These are phyloP conservation scores for Brachionus rotundiformis DNA, from an alignment of 1,140 invertebrate genomes.

Conservation along the genomic window DNA sequence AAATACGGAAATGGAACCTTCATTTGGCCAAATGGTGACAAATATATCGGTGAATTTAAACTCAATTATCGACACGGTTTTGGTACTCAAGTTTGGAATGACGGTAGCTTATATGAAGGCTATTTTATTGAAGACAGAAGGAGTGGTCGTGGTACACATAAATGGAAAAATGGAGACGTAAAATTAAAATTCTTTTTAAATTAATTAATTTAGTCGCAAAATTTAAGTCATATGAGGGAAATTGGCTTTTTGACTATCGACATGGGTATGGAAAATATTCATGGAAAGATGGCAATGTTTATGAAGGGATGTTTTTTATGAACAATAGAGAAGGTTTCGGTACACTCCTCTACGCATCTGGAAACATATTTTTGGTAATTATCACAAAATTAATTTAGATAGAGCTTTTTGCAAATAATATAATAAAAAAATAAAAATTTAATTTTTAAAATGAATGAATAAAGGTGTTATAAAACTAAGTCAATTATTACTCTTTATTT, in stretches of 20 bases:
- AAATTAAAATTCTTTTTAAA: conserved; percentile 15
- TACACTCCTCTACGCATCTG: conserved; percentile 58
- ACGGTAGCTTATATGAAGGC: conserved; percentile 60
- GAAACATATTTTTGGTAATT: conserved; percentile 61
- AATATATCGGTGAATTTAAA: conserved; percentile 60
- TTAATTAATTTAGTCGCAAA: background rate
- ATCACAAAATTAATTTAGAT: too few species aligned
- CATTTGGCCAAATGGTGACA: conserved; percentile 62
- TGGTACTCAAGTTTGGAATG: conserved; percentile 62
- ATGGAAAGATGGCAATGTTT: conserved; percentile 59
- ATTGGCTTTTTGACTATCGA: conserved; percentile 61
- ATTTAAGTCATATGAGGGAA: conserved; percentile 60
- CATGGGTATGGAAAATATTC: conserved; percentile 61
- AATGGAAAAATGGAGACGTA: conserved; percentile 57
- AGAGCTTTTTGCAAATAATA: too few species aligned
- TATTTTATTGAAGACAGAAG: conserved; percentile 59
- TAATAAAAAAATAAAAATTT: too few species aligned
- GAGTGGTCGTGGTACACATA: conserved; percentile 59
- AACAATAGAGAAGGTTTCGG: conserved; percentile 64
- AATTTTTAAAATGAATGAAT: too few species aligned
- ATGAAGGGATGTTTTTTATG: conserved; percentile 61
- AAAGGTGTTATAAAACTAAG: too few species aligned
- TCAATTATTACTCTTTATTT: too few species aligned
- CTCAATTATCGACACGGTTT: conserved; percentile 59
- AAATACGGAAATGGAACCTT: conserved; percentile 59